Conservation (phyloP, 2,888 invertebrate species). For the Fissipunctia ypsillon region DNA sequence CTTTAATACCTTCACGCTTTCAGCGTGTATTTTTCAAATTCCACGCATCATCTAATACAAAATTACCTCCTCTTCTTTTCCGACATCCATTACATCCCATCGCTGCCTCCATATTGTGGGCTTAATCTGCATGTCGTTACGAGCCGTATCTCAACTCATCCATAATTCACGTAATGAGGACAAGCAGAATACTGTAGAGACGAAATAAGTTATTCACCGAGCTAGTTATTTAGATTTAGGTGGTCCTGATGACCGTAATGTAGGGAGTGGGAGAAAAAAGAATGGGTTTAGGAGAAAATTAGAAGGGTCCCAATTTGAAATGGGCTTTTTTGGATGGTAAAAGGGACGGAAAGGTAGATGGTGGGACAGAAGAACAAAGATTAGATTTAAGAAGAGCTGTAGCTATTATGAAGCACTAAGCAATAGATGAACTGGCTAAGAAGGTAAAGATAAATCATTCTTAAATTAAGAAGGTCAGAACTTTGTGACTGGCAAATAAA, state of each 20-base stretch:
- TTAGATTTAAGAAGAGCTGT: not conserved
- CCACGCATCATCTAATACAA: constrained; percentile 52
- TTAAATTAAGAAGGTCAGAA: too few relatives aligned
- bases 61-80: constrained; percentile 76
- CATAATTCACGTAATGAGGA: constrained; percentile 89
- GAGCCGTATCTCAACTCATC: constrained; percentile 84
- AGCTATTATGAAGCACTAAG: not conserved
- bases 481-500: too few relatives aligned
- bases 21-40: constrained; percentile 23
- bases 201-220: constrained; percentile 9
- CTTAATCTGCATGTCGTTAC: constrained; percentile 89
- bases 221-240: too few relatives aligned
- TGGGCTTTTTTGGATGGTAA: not conserved
- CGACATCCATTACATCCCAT: constrained; percentile 50
- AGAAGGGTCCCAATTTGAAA: not conserved
- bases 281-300: not conserved
- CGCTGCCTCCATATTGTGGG: constrained; percentile 75
- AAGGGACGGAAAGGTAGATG: not conserved
- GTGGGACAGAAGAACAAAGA: not conserved
- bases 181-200: constrained; percentile 67
- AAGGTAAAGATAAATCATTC: not conserved
- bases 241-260: too few relatives aligned
- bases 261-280: not conserved
- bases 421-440: not conserved
- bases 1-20: too few relatives aligned